A percentile compares a stretch with the other conserved stretches of the same genome.
phyloP scores from a whole-genome alignment of 2,888 invertebrate species.

The Pherbina coryleti region DNA sequence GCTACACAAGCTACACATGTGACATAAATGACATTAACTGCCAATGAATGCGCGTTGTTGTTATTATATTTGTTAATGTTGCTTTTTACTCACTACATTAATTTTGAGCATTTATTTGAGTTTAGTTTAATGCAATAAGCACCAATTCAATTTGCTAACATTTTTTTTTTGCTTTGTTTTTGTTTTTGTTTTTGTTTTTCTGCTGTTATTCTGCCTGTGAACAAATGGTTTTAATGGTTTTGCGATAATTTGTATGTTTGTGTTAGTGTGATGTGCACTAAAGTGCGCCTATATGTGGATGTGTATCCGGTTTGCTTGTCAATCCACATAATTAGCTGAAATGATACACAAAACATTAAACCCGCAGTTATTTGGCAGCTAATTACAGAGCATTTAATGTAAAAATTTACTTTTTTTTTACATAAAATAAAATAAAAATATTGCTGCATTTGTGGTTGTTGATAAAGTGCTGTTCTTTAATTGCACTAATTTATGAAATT shows the following conservation, averaged over 20 bases:
- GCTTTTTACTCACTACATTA: background rate
- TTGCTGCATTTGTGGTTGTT: too few species aligned
- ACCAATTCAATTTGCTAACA: background rate
- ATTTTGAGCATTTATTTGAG: background rate
- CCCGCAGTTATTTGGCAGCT: background rate
- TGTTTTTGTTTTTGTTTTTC: background rate
- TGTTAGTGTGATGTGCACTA: background rate
- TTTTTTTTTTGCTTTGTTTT: background rate
- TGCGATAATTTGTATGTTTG: background rate
- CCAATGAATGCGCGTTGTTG: background rate
- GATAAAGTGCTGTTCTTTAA: too few species aligned
- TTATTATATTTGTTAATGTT: background rate
- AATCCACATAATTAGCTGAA: conserved; percentile 6
- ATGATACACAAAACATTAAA: conserved; percentile 27
- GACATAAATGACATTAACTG: background rate
- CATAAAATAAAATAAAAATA: too few species aligned
- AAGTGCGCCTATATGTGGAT: background rate
- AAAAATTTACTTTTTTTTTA: too few species aligned
- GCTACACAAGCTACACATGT: background rate
- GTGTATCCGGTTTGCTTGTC: background rate
- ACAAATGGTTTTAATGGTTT: background rate
- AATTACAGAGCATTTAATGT: background rate
- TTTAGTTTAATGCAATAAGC: background rate
- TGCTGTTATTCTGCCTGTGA: background rate
- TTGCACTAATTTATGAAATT: too few species aligned